Percentiles rank a stretch among this genome's conserved stretches.
Evolutionary conservation across 92 coral and sea anemone genomes (phyloP).

Genomic region (Palythoa grandiflora): DNA sequence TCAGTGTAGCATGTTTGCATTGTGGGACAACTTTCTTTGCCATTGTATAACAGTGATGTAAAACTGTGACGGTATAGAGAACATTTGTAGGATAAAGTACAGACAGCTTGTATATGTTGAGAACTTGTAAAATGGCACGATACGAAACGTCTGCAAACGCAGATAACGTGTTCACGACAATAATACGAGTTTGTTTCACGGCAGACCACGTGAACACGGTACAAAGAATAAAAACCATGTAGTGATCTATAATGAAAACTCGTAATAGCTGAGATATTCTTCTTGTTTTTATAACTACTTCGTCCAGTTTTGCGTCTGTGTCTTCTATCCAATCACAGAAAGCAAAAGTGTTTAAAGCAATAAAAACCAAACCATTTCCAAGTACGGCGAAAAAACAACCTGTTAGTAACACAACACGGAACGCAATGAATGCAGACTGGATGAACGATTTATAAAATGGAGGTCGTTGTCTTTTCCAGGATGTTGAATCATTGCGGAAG

Average conservation of each 20-base stretch:
- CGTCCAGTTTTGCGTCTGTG: neutral
- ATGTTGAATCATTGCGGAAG: neutral
- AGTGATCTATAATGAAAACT: neutral
- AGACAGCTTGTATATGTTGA: neutral
- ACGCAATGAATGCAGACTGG: neutral
- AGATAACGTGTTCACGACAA: neutral
- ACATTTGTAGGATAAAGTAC: neutral
- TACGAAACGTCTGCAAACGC: neutral
- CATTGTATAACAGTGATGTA: conserved; percentile 7
- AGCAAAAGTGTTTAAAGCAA: neutral
- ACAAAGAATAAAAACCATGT: conserved; percentile 7
- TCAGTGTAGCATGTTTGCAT: neutral
- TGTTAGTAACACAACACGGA: conserved; percentile 5
- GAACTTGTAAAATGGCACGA: neutral
- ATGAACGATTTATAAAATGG: neutral
- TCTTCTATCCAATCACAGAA: conserved; percentile 11
- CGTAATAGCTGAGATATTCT: neutral
- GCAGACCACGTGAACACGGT: conserved; percentile 8
- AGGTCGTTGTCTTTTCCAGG: conserved; percentile 30
- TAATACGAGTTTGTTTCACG: neutral
- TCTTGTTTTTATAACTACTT: neutral
- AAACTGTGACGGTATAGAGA: neutral
- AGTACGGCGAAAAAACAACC: neutral
- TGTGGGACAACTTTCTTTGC: conserved; percentile 16
- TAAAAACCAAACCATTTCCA: neutral